Base-by-base conservation (phyloP, 2,797 vertebrate species). In the Poeciliopsis gracilis region DNA sequence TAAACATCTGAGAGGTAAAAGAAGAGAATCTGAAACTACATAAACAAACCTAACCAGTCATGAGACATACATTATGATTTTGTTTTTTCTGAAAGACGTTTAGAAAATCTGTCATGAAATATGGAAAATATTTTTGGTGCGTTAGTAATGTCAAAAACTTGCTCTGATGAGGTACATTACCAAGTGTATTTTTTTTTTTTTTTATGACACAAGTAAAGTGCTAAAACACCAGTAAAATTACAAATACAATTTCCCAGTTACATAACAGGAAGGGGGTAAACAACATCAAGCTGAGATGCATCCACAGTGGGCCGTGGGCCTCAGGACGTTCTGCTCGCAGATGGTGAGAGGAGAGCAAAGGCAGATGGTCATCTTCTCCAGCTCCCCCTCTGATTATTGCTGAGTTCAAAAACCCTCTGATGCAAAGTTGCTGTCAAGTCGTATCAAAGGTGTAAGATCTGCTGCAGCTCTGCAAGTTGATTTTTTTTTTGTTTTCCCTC, bases 341-440 rank as follows among this genome's bases (percentile, higher is more conserved):
- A 89, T 88, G 88, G 88, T 61, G 16, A 82, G 73, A 80, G 78
- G 77, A 82, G 71, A 79, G 73, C 45, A 78, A 74, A 87, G 73
- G 72, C 87, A 87, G 82, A 90, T 86, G 82, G 82, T 77, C 51
- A 9, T 41, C 72, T 57, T 43, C 36, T 75, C 72, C 74, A 20
- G 15, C 66, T 23, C 71, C 51, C 38, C 72, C 51, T 74, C 59
- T 3, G 46, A 18, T 63, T 55, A 46, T 46, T 57, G 57, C 36
- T 59, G 36, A 23, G 53, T 78, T 63, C 47, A 77, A 82, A 76
- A 43, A 2, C 49, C 15, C 16, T 78, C 43, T 63, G 66, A 66
- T 77, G 36, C 67, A 87, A 77, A 59, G 46, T 71, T 69, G 10
- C 33, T 38, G 20, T n/a, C 59, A 51, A 47, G 55, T 63, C 16